phyloP scores from a whole-genome alignment of 2,113 vertebrate species.

The Pycnonotus jocosus region DNA sequence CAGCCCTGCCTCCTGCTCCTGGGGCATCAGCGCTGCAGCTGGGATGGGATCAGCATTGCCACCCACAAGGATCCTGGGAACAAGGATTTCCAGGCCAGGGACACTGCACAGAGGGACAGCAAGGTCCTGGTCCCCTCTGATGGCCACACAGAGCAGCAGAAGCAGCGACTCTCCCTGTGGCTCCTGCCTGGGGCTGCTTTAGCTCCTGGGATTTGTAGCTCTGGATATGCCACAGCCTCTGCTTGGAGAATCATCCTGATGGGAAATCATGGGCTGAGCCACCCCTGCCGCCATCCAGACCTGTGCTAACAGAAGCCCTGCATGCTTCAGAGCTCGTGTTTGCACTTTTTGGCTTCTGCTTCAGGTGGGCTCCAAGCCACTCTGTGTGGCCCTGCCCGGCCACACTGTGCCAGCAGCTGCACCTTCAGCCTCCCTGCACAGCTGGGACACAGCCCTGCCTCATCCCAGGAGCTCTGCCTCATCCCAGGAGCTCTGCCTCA shows the following conservation, averaged over 20 bases:
- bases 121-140: background rate
- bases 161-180: background rate
- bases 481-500: background rate
- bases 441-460: background rate
- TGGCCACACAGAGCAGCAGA: background rate
- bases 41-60: background rate
- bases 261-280: background rate
- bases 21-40: background rate
- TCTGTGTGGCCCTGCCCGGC: fast-evolving
- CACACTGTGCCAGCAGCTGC: background rate
- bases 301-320: background rate
- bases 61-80: fast-evolving
- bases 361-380: background rate
- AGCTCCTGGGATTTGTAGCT: background rate
- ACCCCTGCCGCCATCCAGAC: background rate
- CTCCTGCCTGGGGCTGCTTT: background rate
- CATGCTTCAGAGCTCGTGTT: background rate
- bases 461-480: background rate
- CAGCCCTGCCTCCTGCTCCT: background rate
- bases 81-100: background rate
- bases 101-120: background rate
- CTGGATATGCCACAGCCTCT: fast-evolving
- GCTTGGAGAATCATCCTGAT: background rate
- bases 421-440: background rate
- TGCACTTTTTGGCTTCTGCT: background rate